These are phyloP conservation scores for Neoarius graeffei DNA, from an alignment of 2,113 vertebrate genomes.

Conservation along the genomic window DNA sequence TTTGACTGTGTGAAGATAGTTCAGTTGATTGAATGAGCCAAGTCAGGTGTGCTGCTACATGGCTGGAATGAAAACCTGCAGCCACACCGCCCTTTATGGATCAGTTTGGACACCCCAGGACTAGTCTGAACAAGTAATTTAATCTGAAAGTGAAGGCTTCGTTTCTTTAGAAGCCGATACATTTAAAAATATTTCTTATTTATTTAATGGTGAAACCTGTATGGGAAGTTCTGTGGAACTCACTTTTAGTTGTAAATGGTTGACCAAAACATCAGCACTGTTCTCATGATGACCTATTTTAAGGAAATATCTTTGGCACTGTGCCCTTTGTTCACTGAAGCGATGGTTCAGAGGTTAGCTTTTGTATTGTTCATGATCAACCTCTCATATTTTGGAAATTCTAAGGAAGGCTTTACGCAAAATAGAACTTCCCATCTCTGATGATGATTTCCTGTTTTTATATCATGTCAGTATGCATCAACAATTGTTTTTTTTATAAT, in stretches of 20 bases:
- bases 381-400: constrained; percentile 17
- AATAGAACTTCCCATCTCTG: constrained; percentile 5
- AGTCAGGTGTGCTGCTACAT: no score
- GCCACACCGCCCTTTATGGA: no score
- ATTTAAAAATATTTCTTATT: not conserved
- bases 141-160: not conserved
- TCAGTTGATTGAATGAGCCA: no score
- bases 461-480: not conserved
- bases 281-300: not conserved
- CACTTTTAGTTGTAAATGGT: not conserved
- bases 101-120: no score
- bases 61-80: no score
- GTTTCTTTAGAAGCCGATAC: not conserved
- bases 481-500: not conserved
- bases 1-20: no score
- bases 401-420: constrained; percentile 4
- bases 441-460: constrained; percentile 11
- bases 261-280: no score
- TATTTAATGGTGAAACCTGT: not conserved
- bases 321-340: not conserved
- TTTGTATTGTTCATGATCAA: constrained; percentile 8
- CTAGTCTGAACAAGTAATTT: not conserved
- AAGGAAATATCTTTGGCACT: not conserved
- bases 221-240: constrained; percentile 9
- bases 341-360: not conserved